phyloP scores from a whole-genome alignment of 2,888 invertebrate species.

The Leptinotarsa haldemani region DNA sequence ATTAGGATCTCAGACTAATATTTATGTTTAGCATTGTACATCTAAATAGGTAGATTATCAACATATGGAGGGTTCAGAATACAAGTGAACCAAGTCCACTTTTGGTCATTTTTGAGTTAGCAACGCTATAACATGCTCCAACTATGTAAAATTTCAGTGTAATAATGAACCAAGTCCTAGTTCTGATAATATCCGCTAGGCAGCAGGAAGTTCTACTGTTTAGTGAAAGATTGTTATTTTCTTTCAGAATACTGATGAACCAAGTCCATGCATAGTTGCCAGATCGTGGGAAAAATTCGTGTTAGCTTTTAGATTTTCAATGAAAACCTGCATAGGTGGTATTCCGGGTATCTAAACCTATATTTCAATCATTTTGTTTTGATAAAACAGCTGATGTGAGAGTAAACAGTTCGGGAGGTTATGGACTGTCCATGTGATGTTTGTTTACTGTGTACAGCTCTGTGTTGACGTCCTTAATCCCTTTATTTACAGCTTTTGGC shows the following conservation, averaged over 20 bases:
- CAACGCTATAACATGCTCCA: neutral
- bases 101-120: neutral
- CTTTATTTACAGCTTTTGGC: slow-evolving; percentile 9
- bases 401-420: too few relatives aligned
- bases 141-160: slow-evolving; percentile 15
- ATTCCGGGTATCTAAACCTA: too few relatives aligned
- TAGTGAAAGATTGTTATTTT: too few relatives aligned
- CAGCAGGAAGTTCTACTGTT: slow-evolving; percentile 6
- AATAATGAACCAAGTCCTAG: neutral
- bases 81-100: neutral
- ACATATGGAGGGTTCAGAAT: slow-evolving; percentile 9
- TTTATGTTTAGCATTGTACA: too few relatives aligned
- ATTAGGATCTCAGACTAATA: too few relatives aligned
- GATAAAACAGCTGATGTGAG: too few relatives aligned
- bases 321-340: too few relatives aligned
- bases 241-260: slow-evolving; percentile 8
- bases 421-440: neutral
- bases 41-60: too few relatives aligned
- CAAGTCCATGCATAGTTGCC: neutral
- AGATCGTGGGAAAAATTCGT: too few relatives aligned
- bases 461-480: slow-evolving; percentile 2
- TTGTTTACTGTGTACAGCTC: slow-evolving; percentile 14
- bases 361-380: too few relatives aligned
- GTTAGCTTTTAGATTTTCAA: too few relatives aligned
- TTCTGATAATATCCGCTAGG: slow-evolving; percentile 10